Evolutionary conservation across 35 echinoderm and acorn worm species (phyloP).

Genomic region (Apostichopus parvimensis): DNA sequence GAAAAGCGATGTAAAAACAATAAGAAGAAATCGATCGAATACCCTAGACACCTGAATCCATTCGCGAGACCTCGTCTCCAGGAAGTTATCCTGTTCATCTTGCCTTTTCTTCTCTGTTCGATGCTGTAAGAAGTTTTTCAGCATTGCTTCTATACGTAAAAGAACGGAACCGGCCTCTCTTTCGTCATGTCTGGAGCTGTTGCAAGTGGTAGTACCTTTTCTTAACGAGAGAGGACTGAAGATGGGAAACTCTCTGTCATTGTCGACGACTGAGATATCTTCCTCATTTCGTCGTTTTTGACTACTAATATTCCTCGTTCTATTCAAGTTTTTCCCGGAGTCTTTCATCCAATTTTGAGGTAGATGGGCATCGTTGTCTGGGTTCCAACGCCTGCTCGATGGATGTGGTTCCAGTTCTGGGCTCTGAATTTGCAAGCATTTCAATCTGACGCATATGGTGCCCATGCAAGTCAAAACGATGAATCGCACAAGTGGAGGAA

Average conservation of each 20-base stretch:
- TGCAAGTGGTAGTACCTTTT: too few species aligned
- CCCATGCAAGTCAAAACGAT: conserved; percentile 64
- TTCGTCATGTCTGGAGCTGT: background rate
- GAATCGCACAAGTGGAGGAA: conserved; percentile 52
- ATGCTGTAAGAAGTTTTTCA: background rate
- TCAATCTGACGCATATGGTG: background rate
- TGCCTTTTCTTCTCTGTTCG: background rate
- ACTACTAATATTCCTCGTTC: too few species aligned
- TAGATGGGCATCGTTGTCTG: background rate
- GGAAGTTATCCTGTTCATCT: background rate
- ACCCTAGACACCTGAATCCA: conserved; percentile 23
- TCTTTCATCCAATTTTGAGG: background rate
- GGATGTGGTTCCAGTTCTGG: background rate
- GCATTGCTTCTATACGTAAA: background rate
- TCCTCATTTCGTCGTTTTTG: background rate
- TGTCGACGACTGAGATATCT: background rate
- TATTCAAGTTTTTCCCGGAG: background rate
- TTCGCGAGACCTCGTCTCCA: background rate
- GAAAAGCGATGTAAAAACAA: background rate
- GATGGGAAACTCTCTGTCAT: background rate
- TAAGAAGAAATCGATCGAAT: conserved; percentile 8
- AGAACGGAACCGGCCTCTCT: background rate
- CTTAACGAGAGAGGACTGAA: background rate
- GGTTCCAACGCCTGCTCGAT: background rate
- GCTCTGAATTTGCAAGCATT: background rate